phyloP scores from a whole-genome alignment of 2,797 vertebrate species.

The Gorsachius magnificus region DNA sequence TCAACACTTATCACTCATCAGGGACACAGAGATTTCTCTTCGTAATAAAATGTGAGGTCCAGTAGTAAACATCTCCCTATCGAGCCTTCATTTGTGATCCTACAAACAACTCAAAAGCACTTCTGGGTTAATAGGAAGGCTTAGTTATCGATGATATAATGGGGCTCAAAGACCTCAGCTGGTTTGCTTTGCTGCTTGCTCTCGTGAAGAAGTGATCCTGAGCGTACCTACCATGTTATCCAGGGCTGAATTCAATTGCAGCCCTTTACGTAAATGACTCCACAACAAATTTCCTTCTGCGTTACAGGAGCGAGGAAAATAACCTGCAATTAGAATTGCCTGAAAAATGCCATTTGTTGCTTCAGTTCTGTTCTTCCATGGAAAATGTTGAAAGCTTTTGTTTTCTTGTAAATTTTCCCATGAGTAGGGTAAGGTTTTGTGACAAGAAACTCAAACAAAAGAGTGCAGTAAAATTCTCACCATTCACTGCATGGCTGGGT shows the following conservation, averaged over 20 bases:
- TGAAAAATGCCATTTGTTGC: background rate
- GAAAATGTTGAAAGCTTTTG: background rate
- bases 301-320: rapidly evolving
- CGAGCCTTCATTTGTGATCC: background rate
- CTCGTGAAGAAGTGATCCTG: background rate
- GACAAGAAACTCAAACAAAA: background rate
- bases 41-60: background rate
- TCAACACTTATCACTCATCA: background rate
- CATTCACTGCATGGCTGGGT: background rate
- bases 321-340: background rate
- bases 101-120: background rate
- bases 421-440: background rate
- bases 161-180: background rate
- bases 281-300: background rate
- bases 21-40: background rate
- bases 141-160: background rate
- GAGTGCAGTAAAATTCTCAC: background rate
- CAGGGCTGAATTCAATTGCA: background rate
- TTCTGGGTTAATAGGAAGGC: background rate
- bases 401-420: background rate
- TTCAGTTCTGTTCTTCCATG: background rate
- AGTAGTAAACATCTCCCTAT: background rate
- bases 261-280: background rate
- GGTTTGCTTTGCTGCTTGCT: background rate
- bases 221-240: rapidly evolving